These are phyloP conservation scores for Hycleus phaleratus DNA, from an alignment of 1,140 invertebrate genomes.

Conservation along the genomic window DNA sequence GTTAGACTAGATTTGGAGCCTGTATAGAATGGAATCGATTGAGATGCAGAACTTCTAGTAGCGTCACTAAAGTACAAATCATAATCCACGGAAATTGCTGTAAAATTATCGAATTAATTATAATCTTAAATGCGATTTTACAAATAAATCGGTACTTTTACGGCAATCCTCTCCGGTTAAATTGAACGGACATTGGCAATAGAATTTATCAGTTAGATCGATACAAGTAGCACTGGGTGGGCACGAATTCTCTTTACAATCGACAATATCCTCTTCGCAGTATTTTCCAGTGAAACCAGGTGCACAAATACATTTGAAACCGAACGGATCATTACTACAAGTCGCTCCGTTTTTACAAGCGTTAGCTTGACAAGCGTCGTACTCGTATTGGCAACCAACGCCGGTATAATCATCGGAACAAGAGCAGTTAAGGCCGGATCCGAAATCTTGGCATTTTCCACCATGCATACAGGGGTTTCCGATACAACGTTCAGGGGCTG, in stretches of 20 bases:
- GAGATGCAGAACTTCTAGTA: conserved; percentile 75
- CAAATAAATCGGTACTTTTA: conserved; percentile 61
- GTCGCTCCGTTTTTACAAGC: conserved; percentile 89
- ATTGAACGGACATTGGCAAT: conserved; percentile 94
- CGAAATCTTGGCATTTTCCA: conserved; percentile 89
- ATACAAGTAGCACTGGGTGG: conserved; percentile 90
- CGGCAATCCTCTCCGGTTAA: conserved; percentile 92
- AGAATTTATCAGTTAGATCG: conserved; percentile 85
- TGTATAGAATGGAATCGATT: conserved; percentile 83
- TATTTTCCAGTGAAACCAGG: conserved; percentile 79
- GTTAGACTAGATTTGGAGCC: conserved; percentile 71
- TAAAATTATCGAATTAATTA: conserved; percentile 29
- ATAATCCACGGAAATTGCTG: conserved; percentile 91
- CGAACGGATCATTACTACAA: conserved; percentile 75
- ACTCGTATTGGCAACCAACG: conserved; percentile 89
- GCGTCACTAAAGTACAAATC: conserved; percentile 91
- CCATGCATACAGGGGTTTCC: conserved; percentile 94
- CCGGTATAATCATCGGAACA: conserved; percentile 77
- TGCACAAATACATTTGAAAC: conserved; percentile 80
- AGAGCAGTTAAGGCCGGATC: conserved; percentile 88
- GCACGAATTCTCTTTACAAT: conserved; percentile 90
- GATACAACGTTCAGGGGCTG: conserved; percentile 89
- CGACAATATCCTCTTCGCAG: conserved; percentile 87
- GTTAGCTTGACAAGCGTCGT: conserved; percentile 80
- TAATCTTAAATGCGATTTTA: not conserved